Evolutionary conservation across 2,888 invertebrate genomes (phyloP).

Genomic region (Cistogaster globosa): DNA sequence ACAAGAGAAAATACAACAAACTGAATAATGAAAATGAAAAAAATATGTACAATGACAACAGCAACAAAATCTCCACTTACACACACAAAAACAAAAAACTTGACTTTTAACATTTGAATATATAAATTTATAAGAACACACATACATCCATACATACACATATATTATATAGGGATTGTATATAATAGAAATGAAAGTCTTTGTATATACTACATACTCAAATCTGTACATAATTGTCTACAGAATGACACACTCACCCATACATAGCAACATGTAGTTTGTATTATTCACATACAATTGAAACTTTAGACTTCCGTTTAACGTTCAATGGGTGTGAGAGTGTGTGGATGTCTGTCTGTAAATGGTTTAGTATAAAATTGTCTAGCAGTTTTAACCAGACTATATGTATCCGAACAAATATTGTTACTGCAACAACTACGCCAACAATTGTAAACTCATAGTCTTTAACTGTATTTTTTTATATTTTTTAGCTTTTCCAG

Average conservation of each 20-base stretch:
- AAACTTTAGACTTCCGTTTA: constrained; percentile 70
- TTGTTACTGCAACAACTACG: constrained; percentile 43
- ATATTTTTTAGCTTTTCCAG: constrained; percentile 39
- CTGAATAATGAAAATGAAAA: constrained; percentile 13
- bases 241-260: constrained; percentile 15
- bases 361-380: constrained; percentile 51
- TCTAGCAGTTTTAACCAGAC: constrained; percentile 68
- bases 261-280: constrained; percentile 7
- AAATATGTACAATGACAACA: constrained; percentile 11
- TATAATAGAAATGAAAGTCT: constrained; percentile 50
- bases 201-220: constrained; percentile 20
- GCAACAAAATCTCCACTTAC: constrained; percentile 3
- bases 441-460: constrained; percentile 40
- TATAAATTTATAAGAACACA: not conserved
- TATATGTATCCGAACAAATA: constrained; percentile 46
- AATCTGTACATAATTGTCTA: constrained; percentile 32
- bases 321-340: constrained; percentile 25
- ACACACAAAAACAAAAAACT: constrained; percentile 38
- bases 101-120: constrained; percentile 46
- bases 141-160: not conserved
- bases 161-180: constrained; percentile 14
- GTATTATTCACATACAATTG: constrained; percentile 59
- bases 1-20: constrained; percentile 28
- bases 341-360: constrained; percentile 23
- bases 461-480: constrained; percentile 45